phyloP scores from a whole-genome alignment of 2,113 vertebrate genomes.

The Gasterosteus nipponicus region DNA sequence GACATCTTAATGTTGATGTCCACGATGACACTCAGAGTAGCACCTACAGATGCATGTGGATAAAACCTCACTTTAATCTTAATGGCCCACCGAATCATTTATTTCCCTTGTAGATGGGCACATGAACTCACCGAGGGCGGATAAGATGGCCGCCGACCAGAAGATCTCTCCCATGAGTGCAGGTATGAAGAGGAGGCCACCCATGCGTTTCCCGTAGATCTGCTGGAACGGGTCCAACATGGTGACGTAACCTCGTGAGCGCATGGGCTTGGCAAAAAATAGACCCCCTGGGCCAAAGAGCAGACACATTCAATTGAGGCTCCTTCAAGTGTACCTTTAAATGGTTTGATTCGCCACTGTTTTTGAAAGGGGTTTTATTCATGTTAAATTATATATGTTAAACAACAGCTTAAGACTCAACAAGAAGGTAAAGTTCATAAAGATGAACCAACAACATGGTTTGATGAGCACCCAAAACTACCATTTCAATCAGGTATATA shows the following conservation, averaged over 20 bases:
- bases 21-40: slow-evolving; percentile 96
- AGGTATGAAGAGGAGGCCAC: slow-evolving; percentile 96
- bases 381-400: background rate
- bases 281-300: slow-evolving; percentile 86
- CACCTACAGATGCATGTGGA: slow-evolving; percentile 78
- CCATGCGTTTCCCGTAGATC: slow-evolving; percentile 97
- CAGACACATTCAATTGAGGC: background rate
- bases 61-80: background rate
- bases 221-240: slow-evolving; percentile 99
- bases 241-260: slow-evolving; percentile 96
- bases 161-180: slow-evolving; percentile 99
- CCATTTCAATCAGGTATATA: background rate
- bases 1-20: slow-evolving; percentile 91
- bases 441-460: background rate
- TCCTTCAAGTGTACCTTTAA: background rate
- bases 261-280: slow-evolving; percentile 99
- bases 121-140: slow-evolving; percentile 89
- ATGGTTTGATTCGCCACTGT: background rate
- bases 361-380: background rate
- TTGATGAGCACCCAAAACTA: background rate
- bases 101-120: background rate
- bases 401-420: background rate
- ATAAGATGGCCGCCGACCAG: slow-evolving; percentile 98
- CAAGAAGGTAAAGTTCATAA: background rate
- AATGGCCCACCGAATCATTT: no score